These are phyloP conservation scores for Lucilia sericata DNA, from an alignment of 1,140 invertebrate genomes.

Conservation along the genomic window DNA sequence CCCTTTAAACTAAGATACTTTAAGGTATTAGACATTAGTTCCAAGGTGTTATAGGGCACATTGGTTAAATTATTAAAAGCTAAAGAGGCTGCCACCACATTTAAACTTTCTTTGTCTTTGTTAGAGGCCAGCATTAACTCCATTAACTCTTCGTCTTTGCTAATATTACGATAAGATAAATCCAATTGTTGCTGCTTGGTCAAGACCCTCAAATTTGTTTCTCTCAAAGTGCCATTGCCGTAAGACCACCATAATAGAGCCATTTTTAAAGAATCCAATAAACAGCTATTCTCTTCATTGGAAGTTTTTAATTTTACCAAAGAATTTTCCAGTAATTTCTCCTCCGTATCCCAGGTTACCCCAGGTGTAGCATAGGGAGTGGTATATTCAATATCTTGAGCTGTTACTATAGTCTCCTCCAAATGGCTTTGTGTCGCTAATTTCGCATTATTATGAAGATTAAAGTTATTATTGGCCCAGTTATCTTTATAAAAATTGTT, in stretches of 20 bases:
- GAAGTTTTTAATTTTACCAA: background rate
- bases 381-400: background rate
- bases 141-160: slow-evolving; percentile 7
- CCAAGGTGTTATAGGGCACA: slow-evolving; percentile 29
- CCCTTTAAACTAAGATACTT: slow-evolving; percentile 39
- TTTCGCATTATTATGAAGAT: background rate
- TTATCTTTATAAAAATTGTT: background rate
- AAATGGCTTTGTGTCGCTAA: background rate
- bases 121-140: background rate
- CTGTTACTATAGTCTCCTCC: background rate
- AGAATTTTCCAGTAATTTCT: background rate
- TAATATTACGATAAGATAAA: slow-evolving; percentile 38
- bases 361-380: background rate
- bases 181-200: slow-evolving; percentile 9
- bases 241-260: slow-evolving; percentile 31
- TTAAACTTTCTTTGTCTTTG: background rate
- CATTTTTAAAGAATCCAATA: slow-evolving; percentile 9
- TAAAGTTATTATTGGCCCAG: too few species aligned
- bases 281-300: slow-evolving; percentile 1
- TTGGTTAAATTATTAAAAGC: slow-evolving; percentile 43
- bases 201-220: background rate
- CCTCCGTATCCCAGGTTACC: background rate
- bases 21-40: background rate
- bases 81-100: slow-evolving; percentile 34
- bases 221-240: slow-evolving; percentile 27